A percentile compares a stretch with the other conserved stretches of the same genome.
Evolutionary conservation across 2,888 invertebrate species (phyloP).

Genomic region (Cephus nigrinus): DNA sequence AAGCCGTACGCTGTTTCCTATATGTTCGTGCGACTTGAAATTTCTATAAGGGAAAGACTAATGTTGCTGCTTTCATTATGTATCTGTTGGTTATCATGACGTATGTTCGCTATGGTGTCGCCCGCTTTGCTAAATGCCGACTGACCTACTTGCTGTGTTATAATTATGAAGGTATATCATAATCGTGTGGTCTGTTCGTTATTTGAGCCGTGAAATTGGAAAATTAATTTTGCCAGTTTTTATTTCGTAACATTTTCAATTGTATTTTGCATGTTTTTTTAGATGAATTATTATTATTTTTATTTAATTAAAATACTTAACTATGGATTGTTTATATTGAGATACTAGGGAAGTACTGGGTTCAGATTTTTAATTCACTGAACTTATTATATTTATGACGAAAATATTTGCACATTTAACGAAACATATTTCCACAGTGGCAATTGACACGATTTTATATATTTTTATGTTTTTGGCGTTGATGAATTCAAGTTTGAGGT

Average conservation of each 20-base stretch:
- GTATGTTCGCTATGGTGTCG: background rate
- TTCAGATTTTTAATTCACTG: background rate
- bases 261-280: background rate
- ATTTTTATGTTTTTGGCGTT: too few species aligned
- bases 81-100: background rate
- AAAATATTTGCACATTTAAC: too few species aligned
- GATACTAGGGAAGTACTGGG: too few species aligned
- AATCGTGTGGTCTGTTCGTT: background rate
- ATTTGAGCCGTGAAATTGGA: background rate
- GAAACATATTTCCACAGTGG: too few species aligned
- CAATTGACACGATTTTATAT: too few species aligned
- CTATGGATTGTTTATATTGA: too few species aligned
- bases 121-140: background rate
- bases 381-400: too few species aligned
- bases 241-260: background rate
- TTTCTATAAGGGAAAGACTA: background rate
- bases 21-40: background rate
- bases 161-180: background rate
- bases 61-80: background rate
- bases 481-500: too few species aligned
- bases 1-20: conserved; percentile 2
- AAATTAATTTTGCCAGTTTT: background rate
- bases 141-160: background rate
- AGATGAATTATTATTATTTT: too few species aligned
- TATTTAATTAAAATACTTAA: too few species aligned